Base-by-base conservation (phyloP, 2,797 vertebrate genomes). In the Danio tinwini region DNA sequence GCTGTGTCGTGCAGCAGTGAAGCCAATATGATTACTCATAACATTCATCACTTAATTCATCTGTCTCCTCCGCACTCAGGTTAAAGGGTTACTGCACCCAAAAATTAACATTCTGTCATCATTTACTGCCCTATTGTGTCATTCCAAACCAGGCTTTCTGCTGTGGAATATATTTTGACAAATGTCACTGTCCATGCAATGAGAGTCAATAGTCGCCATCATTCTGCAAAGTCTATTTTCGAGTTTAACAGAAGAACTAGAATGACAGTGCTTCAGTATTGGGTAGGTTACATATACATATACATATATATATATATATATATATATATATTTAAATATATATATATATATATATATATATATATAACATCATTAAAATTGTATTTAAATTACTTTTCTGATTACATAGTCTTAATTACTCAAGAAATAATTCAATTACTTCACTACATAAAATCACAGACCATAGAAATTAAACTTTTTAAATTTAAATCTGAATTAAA, bases 21-120 rank as follows among this genome's bases (percentile, higher is more conserved):
- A 73, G 69, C 52, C 61, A 80, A 19, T 29, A 49, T 6, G 42
- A 73, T 73, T 64, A 73, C 52, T 47, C 40, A 73, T 10, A 49
- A 47, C 6, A 21, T 49, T 55, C 69, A 56, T 58, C 69, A 55
- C 40, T 72, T 73, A 58, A 37, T 65, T 73, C 11, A 14, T 47
- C 40, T 4, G 3, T 37, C 77, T 72, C 47, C 62, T 67, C 63
- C 7, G 5, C 17, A n/a, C 19, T 55, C 56, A 53, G 59, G 59
- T 72, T 79, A 44, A 45, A 72, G 19, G 12, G 5, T 19, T 21
- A 49, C 52, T 21, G 16, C 70, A 14, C 17, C 39, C 39, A 58
- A 58, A 71, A 52, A 42, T 39, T 0, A 13, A n/a, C 21, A 21
- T 5, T 5, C 49, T 29, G 7, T 39, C 69, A 56, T 44, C 7